Evolutionary conservation across 2,888 invertebrate genomes (phyloP).

Genomic region (Lochmaea crataegi): DNA sequence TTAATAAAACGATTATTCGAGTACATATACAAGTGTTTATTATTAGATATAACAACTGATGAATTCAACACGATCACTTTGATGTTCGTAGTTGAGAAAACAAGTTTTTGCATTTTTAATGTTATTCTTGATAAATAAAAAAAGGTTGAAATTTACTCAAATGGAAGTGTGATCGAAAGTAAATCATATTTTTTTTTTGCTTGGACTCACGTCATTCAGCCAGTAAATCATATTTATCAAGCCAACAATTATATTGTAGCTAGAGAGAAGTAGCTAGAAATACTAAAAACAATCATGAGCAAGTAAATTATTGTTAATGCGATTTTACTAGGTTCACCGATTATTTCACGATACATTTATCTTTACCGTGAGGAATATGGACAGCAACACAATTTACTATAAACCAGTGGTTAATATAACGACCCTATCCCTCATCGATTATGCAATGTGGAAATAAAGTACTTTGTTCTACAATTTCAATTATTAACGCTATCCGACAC

Average conservation of each 20-base stretch:
- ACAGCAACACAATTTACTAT: not conserved
- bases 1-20: not conserved
- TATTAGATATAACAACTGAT: not conserved
- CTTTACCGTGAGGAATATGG: not conserved
- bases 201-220: too few species aligned
- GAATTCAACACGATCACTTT: not conserved
- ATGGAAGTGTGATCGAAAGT: not conserved
- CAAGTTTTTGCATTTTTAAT: not conserved
- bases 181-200: too few species aligned
- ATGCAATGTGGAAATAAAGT: not conserved
- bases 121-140: not conserved
- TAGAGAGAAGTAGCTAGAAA: not conserved
- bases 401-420: not conserved
- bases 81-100: not conserved
- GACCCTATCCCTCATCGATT: not conserved
- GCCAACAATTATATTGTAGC: not conserved
- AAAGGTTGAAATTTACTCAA: too few species aligned
- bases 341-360: not conserved
- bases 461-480: not conserved
- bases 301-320: not conserved
- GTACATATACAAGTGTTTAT: not conserved
- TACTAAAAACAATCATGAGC: not conserved
- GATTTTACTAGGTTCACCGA: not conserved
- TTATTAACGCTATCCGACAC: not conserved
- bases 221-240: not conserved